Base-by-base conservation (phyloP, 2,797 vertebrate species). In the Sebastolobus altivelis region DNA sequence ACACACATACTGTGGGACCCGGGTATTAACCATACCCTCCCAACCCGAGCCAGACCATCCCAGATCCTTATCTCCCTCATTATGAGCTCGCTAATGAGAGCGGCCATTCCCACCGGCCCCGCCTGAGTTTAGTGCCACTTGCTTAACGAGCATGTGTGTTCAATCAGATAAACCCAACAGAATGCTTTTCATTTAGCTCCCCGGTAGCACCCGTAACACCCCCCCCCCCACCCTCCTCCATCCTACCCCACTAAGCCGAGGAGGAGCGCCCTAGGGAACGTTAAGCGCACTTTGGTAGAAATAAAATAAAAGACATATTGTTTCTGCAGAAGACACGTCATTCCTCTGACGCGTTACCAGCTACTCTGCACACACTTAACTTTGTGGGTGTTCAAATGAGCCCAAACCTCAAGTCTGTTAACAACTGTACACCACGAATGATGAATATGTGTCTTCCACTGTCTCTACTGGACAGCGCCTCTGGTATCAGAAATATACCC, bases 101-200 rank as follows among this genome's bases (percentile, higher is more conserved):
- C 40, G 38, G 59, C 74, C 81, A 43, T 90, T 93, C 84, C 89
- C 73, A 89, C 49, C 60, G 14, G 59, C 77, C 65, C 65, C 3
- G 38, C 80, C 63, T 56, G 74, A 81, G 79, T 92, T 93, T 91
- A 87, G 76, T 82, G 77, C 74, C 85, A 93, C 85, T 92, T 86
- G 76, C 82, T 88, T 94, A 91, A 93, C 54, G 67, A 94, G 83
- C 93, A 94, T 93, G 88, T 94, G 91, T 85, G 88, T 91, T 87
- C 83, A 92, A 93, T 94, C 91, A 89, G 88, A 92, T 86, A 87
- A 93, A 93, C 82, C 79, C 77, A 83, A 38, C 76, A 91, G 77
- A 92, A 91, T 76, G 82, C 79, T 79, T 92, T 89, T 90, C 79
- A 88, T 91, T 91, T 86, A 81, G 78, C 78, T 90, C 80, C 76